Conservation (phyloP, 1,140 invertebrate genomes). For the Drosophila kurseongensis region DNA sequence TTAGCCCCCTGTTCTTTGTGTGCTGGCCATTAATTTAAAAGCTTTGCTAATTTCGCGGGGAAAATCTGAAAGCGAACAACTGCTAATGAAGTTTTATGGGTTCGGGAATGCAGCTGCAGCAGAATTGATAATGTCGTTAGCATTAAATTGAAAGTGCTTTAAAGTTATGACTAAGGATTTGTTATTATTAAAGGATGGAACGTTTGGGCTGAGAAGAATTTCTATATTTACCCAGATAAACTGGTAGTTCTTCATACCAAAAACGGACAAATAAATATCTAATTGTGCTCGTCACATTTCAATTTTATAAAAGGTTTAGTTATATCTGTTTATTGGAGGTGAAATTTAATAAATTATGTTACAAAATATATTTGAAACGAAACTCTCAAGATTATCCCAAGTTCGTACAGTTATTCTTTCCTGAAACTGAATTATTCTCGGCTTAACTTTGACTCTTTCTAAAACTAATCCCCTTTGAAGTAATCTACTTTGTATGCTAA, state of each 20-base stretch:
- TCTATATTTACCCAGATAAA: neutral
- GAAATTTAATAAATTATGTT: neutral
- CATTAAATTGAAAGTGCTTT: slow-evolving; percentile 51
- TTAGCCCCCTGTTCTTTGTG: slow-evolving; percentile 1
- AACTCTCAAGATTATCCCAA: neutral
- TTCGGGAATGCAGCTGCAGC: slow-evolving; percentile 59
- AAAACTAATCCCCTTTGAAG: slow-evolving; percentile 17
- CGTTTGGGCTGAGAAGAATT: neutral
- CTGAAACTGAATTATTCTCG: slow-evolving; percentile 11
- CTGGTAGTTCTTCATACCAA: neutral
- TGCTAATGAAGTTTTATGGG: slow-evolving; percentile 79
- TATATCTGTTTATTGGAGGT: too few relatives aligned
- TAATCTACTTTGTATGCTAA: slow-evolving; percentile 46
- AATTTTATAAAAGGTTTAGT: too few relatives aligned
- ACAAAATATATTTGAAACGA: neutral
- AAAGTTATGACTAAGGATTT: slow-evolving; percentile 20
- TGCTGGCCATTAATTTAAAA: slow-evolving; percentile 71
- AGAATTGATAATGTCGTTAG: slow-evolving; percentile 50
- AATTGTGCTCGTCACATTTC: too few relatives aligned
- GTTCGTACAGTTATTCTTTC: neutral
- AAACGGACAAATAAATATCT: too few relatives aligned
- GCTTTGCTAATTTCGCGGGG: slow-evolving; percentile 68
- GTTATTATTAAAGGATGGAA: slow-evolving; percentile 5
- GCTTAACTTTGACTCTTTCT: slow-evolving; percentile 18
- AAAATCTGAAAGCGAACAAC: slow-evolving; percentile 22